phyloP scores from a whole-genome alignment of 92 coral and sea anemone genomes.

The Scolanthus callimorphus region DNA sequence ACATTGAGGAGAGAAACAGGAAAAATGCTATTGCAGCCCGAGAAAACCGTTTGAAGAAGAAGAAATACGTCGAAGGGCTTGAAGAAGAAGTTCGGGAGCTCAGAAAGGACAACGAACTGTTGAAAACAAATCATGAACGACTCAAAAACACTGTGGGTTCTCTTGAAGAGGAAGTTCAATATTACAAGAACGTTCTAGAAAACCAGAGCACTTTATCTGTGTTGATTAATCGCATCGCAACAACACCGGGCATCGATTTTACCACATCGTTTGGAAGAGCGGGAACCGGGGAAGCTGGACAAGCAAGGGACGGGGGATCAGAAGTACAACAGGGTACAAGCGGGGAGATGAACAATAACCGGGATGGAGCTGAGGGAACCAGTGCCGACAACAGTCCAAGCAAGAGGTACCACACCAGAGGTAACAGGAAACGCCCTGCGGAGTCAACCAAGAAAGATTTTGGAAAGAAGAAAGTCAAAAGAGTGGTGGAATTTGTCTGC shows the following conservation, averaged over 20 bases:
- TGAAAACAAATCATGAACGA: slow-evolving; percentile 36
- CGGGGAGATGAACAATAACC: slow-evolving; percentile 5
- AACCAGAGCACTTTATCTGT: slow-evolving; percentile 87
- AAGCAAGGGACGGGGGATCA: slow-evolving; percentile 1
- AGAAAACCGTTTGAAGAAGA: slow-evolving; percentile 87
- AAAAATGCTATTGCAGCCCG: slow-evolving; percentile 90
- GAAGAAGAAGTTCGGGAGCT: slow-evolving; percentile 60
- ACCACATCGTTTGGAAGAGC: slow-evolving; percentile 59
- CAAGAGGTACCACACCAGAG: slow-evolving; percentile 20
- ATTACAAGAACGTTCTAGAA: slow-evolving; percentile 74
- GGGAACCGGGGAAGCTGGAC: slow-evolving; percentile 10
- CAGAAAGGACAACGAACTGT: slow-evolving; percentile 46
- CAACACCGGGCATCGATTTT: slow-evolving; percentile 82
- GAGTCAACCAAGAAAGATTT: slow-evolving; percentile 18
- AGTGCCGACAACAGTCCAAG: background rate
- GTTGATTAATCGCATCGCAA: slow-evolving; percentile 63
- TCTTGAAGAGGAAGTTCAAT: slow-evolving; percentile 72
- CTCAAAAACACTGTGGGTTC: slow-evolving; percentile 37
- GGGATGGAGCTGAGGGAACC: slow-evolving; percentile 10
- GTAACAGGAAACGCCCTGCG: slow-evolving; percentile 18
- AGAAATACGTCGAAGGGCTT: slow-evolving; percentile 67
- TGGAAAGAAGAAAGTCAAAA: slow-evolving; percentile 74
- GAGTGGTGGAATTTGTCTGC: slow-evolving; percentile 92
- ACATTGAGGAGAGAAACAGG: slow-evolving; percentile 42
- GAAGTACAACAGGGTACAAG: slow-evolving; percentile 1